Evolutionary conservation across 2,113 vertebrate genomes (phyloP).

Genomic region (Macaca nemestrina): DNA sequence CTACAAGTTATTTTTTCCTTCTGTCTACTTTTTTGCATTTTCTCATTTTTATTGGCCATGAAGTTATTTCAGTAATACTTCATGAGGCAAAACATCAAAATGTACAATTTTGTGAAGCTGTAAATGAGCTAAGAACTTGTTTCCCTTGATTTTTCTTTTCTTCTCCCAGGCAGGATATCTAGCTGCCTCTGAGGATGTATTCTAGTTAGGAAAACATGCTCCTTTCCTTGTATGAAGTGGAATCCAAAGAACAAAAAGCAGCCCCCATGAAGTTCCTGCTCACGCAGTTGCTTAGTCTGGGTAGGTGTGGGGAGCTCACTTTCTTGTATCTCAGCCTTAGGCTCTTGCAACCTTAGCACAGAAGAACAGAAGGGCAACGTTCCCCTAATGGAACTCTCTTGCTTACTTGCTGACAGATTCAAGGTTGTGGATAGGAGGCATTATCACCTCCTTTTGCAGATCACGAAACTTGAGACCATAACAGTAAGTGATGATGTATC

Average conservation of each 20-base stretch:
- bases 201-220: background rate
- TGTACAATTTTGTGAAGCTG: background rate
- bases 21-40: background rate
- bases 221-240: background rate
- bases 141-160: background rate
- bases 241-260: background rate
- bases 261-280: accelerated
- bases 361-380: background rate
- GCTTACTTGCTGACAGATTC: too few species aligned
- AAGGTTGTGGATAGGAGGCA: background rate
- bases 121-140: background rate
- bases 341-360: background rate
- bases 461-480: background rate
- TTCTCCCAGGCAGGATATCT: background rate
- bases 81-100: background rate
- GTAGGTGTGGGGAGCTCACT: too few species aligned
- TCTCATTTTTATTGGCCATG: background rate
- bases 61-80: background rate
- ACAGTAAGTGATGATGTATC: background rate
- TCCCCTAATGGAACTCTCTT: background rate
- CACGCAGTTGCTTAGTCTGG: too few species aligned
- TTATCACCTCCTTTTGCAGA: background rate
- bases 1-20: background rate
- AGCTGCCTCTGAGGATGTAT: background rate
- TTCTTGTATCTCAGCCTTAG: background rate